Percentiles rank a stretch among this genome's conserved stretches.
These are phyloP conservation scores for Heliothis peltigera DNA, from an alignment of 2,888 invertebrate genomes.

Conservation along the genomic window DNA sequence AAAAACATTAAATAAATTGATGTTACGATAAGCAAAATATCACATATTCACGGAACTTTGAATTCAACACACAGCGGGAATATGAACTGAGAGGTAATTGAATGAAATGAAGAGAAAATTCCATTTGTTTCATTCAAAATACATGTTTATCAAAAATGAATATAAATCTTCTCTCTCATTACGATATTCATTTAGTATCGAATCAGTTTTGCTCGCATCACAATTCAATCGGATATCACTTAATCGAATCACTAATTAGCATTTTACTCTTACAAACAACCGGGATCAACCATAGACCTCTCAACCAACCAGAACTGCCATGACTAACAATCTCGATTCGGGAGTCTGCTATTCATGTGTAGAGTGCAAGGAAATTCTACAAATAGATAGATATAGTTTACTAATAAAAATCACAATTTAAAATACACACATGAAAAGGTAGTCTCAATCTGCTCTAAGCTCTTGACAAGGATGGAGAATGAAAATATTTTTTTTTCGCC, in stretches of 20 bases:
- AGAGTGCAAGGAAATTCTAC: no score
- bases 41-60: not conserved
- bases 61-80: slow-evolving; percentile 27
- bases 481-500: no score
- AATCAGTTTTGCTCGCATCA: slow-evolving; percentile 46
- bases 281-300: slow-evolving; percentile 55
- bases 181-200: slow-evolving; percentile 37
- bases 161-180: slow-evolving; percentile 8
- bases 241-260: slow-evolving; percentile 74
- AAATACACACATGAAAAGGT: no score
- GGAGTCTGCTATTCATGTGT: no score
- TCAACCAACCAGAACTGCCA: no score
- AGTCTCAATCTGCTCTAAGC: no score
- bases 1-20: not conserved
- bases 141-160: slow-evolving; percentile 42
- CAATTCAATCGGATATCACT: slow-evolving; percentile 67
- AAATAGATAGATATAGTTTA: no score
- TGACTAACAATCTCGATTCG: no score
- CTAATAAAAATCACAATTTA: no score
- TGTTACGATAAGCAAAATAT: slow-evolving; percentile 10
- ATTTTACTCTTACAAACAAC: slow-evolving; percentile 65
- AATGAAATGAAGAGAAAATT: slow-evolving; percentile 36
- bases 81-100: slow-evolving; percentile 31
- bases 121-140: slow-evolving; percentile 22
- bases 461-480: no score